A percentile compares a stretch with the other conserved stretches of the same genome.
These are phyloP conservation scores for Pseudoips prasinana DNA, from an alignment of 2,888 invertebrate genomes.

Conservation along the genomic window DNA sequence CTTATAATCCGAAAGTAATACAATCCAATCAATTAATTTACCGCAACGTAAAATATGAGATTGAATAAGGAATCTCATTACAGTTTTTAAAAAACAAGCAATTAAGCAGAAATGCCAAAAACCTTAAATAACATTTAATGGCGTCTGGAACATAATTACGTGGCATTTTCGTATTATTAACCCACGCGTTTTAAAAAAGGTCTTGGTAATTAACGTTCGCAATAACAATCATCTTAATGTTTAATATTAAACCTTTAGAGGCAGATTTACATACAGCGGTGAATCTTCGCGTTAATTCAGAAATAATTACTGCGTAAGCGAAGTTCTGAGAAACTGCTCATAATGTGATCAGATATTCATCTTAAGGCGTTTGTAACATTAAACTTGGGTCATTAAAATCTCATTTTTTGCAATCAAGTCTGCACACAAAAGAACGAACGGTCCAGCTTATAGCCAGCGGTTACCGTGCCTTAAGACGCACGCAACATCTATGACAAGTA, in stretches of 20 bases:
- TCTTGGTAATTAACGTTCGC: conserved; percentile 69
- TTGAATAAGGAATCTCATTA: conserved; percentile 41
- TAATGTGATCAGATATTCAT: conserved; percentile 29
- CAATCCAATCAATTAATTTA: conserved; percentile 28
- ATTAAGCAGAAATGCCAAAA: conserved; percentile 49
- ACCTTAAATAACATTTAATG: conserved; percentile 49
- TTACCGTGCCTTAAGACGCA: no score
- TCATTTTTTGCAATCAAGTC: no score
- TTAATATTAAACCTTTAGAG: conserved; percentile 53
- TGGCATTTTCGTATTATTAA: conserved; percentile 59
- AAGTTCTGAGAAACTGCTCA: conserved; percentile 35
- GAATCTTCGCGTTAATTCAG: conserved; percentile 48
- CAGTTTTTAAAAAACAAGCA: conserved; percentile 41
- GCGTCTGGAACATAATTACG: conserved; percentile 59
- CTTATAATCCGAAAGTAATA: conserved; percentile 25
- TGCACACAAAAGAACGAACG: no score
- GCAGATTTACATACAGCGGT: conserved; percentile 53
- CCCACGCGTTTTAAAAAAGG: conserved; percentile 60
- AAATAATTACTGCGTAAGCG: conserved; percentile 46
- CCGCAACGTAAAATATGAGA: conserved; percentile 35
- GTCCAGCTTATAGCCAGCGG: no score
- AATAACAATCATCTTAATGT: conserved; percentile 63
- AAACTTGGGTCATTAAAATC: conserved; percentile 19
- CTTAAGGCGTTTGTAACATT: conserved; percentile 18
- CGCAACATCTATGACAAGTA: no score